Conservation (phyloP, 2,113 vertebrate species). For the Oxygymnocypris stewartii region DNA sequence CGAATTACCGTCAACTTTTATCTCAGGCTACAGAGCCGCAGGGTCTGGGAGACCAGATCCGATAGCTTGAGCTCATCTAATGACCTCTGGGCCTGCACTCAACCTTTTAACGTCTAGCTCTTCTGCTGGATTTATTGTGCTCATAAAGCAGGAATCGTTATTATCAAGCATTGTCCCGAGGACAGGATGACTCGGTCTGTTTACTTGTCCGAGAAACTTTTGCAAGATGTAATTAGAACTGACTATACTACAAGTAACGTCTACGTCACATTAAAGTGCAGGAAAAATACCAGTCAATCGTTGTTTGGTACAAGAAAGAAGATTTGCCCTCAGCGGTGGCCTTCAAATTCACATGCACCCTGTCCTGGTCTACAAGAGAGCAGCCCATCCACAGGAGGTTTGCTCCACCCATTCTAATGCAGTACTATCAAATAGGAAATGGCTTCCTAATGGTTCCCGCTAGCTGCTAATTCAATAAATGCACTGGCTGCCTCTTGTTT, state of each 20-base stretch:
- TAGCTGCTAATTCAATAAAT: conserved; percentile 74
- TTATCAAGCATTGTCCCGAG: conserved; percentile 39
- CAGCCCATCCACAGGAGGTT: conserved; percentile 7
- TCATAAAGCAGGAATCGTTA: conserved; percentile 36
- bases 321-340: background rate
- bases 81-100: conserved; percentile 48
- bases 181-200: conserved; percentile 25
- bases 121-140: conserved; percentile 49
- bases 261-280: background rate
- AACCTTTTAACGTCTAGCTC: conserved; percentile 44
- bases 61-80: conserved; percentile 51
- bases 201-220: conserved; percentile 25
- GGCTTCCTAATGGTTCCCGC: conserved; percentile 68
- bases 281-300: background rate
- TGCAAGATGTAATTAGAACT: conserved; percentile 7
- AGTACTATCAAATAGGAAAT: conserved; percentile 62
- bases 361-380: background rate
- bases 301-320: background rate
- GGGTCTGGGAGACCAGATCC: conserved; percentile 46
- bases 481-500: conserved; percentile 59
- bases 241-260: background rate
- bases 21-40: conserved; percentile 43
- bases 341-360: background rate
- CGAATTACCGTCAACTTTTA: conserved; percentile 57
- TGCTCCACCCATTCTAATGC: conserved; percentile 55